A percentile compares a stretch with the other conserved stretches of the same genome.
These are phyloP conservation scores for Tadarida brasiliensis DNA, from an alignment of 2,797 vertebrate genomes.

Conservation along the genomic window DNA sequence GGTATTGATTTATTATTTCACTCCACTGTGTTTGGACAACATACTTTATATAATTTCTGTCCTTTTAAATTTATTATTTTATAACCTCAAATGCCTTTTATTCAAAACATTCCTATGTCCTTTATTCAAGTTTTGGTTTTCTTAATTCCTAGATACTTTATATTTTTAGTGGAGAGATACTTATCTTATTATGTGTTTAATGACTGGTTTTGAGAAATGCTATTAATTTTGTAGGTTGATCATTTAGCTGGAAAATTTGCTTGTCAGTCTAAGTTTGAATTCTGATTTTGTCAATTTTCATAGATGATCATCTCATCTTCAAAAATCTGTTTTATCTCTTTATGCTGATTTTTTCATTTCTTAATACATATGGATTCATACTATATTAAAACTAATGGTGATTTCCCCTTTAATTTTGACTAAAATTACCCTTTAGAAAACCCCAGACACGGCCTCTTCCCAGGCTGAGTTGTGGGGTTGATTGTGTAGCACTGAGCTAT, in stretches of 20 bases:
- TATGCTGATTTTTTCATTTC: background rate
- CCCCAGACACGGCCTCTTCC: background rate
- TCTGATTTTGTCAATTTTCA: background rate
- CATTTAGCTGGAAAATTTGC: background rate
- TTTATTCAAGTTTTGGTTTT: constrained; percentile 2
- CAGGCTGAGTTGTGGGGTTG: background rate
- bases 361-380: background rate
- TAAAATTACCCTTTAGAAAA: background rate
- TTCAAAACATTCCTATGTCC: background rate
- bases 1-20: background rate
- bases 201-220: background rate
- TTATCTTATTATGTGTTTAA: constrained; percentile 12
- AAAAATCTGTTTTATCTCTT: background rate
- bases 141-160: background rate
- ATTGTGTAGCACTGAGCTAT: background rate
- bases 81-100: background rate
- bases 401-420: background rate
- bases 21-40: background rate
- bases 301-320: background rate
- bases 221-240: background rate
- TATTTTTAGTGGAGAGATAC: background rate
- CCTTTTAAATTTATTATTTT: constrained; percentile 11
- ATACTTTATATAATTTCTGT: background rate
- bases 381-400: background rate
- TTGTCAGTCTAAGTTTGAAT: background rate